These are phyloP conservation scores for Casuarius casuarius DNA, from an alignment of 2,113 vertebrate genomes.

Conservation along the genomic window DNA sequence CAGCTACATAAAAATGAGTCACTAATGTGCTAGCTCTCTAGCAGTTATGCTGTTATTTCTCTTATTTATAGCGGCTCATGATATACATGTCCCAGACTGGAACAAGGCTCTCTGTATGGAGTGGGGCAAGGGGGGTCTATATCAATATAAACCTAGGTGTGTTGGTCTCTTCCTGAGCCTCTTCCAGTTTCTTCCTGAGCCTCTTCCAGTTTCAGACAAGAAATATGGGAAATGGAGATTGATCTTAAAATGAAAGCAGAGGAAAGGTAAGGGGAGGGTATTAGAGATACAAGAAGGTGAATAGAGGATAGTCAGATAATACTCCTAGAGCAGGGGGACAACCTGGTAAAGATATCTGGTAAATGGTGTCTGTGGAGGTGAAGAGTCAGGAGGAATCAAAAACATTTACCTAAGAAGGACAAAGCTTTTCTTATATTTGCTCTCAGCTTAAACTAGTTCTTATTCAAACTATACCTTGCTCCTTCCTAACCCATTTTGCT, in stretches of 20 bases:
- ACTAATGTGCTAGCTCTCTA: neutral
- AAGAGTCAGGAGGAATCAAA: neutral
- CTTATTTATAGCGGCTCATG: neutral
- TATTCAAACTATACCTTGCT: conserved; percentile 40
- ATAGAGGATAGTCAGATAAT: neutral
- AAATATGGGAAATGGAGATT: neutral
- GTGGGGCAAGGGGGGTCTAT: neutral
- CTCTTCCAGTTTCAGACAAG: neutral
- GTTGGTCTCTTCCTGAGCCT: neutral
- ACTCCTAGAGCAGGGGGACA: neutral
- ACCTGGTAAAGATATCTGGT: neutral
- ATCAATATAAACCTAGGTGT: neutral
- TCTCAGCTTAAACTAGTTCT: neutral
- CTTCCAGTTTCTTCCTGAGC: neutral
- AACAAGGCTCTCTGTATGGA: neutral
- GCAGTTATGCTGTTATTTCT: neutral
- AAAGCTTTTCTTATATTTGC: neutral
- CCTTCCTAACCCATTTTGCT: neutral
- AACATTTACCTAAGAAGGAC: neutral
- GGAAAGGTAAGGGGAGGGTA: neutral
- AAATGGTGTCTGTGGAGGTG: neutral
- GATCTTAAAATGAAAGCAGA: neutral
- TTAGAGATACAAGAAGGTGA: neutral
- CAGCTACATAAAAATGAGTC: neutral
- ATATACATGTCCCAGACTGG: neutral